These are phyloP conservation scores for Anthrax anthrax DNA, from an alignment of 2,888 invertebrate genomes.

Conservation along the genomic window DNA sequence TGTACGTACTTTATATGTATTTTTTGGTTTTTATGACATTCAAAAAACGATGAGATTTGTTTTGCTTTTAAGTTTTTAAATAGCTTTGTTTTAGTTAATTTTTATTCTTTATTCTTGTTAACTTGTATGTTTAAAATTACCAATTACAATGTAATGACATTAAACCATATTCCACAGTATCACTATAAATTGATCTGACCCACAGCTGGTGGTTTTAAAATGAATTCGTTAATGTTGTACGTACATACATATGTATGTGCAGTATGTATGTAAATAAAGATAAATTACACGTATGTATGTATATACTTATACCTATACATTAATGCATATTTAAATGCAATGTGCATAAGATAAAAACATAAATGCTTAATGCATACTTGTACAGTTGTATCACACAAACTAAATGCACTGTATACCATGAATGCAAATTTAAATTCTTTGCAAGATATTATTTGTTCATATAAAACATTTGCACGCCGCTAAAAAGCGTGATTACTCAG, in stretches of 20 bases:
- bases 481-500: slow-evolving; percentile 3
- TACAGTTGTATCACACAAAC: too few relatives aligned
- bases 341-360: too few relatives aligned
- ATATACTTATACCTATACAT: too few relatives aligned
- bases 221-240: neutral
- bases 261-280: neutral
- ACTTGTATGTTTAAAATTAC: neutral
- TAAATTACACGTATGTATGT: neutral
- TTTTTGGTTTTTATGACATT: too few relatives aligned
- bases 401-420: slow-evolving; percentile 2
- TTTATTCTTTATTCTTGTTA: too few relatives aligned
- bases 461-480: slow-evolving; percentile 1
- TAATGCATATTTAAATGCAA: too few relatives aligned
- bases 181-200: slow-evolving; percentile 7
- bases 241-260: neutral
- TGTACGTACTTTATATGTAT: too few relatives aligned
- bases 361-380: too few relatives aligned
- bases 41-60: too few relatives aligned
- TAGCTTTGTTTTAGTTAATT: too few relatives aligned
- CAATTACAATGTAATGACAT: neutral
- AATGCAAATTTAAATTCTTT: slow-evolving; percentile 7
- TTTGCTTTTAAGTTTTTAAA: too few relatives aligned
- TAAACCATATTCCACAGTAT: neutral
- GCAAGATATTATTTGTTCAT: slow-evolving; percentile 1
- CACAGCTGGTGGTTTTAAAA: slow-evolving; percentile 5